A percentile compares a stretch with the other conserved stretches of the same genome.
Evolutionary conservation across 2,888 invertebrate species (phyloP).

Genomic region (Drosophila peninsularis): DNA sequence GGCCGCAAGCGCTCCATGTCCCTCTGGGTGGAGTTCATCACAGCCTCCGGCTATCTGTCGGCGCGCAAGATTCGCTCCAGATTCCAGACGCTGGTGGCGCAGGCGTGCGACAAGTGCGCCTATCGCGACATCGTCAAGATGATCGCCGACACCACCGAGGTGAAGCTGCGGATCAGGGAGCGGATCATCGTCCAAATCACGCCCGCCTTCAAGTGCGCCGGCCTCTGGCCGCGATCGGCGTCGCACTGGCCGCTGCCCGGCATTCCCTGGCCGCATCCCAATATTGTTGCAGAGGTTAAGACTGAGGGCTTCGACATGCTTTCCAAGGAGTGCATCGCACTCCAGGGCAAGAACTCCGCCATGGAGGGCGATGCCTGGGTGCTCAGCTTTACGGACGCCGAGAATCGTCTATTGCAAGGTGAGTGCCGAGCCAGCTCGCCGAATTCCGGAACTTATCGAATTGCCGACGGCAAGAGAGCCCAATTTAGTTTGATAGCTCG

Average conservation of each 20-base stretch:
- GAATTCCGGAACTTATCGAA: neutral
- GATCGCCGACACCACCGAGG: conserved; percentile 97
- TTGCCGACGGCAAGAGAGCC: conserved; percentile 54
- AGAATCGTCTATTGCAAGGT: conserved; percentile 94
- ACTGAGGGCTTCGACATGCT: conserved; percentile 97
- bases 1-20: conserved; percentile 98
- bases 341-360: conserved; percentile 93
- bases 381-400: conserved; percentile 95
- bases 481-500: no score
- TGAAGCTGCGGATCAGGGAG: conserved; percentile 94
- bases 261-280: conserved; percentile 97
- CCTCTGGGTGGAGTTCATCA: conserved; percentile 98
- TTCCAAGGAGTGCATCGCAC: conserved; percentile 93
- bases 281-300: conserved; percentile 96
- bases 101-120: conserved; percentile 96
- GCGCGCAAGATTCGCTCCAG: conserved; percentile 97
- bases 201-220: conserved; percentile 96
- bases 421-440: conserved; percentile 31
- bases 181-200: conserved; percentile 97
- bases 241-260: conserved; percentile 97
- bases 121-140: conserved; percentile 97
- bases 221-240: conserved; percentile 97
- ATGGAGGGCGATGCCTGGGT: conserved; percentile 99
- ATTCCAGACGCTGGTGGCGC: conserved; percentile 95
- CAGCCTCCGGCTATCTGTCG: conserved; percentile 97